Conservation (phyloP, 2,888 invertebrate genomes). For the Baronia brevicornis region DNA sequence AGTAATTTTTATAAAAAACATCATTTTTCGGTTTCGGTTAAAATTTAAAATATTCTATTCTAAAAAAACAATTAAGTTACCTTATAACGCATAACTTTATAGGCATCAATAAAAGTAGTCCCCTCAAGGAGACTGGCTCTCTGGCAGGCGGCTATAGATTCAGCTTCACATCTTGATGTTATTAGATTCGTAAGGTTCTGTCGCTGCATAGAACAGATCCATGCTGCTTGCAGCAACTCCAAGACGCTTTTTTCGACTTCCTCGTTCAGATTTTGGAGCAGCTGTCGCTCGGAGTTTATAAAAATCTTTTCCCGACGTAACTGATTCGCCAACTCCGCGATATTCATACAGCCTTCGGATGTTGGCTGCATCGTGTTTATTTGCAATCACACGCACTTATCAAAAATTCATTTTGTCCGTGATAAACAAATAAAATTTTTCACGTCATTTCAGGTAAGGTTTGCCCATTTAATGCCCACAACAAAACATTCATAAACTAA, state of each 20-base stretch:
- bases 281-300: slow-evolving; percentile 88
- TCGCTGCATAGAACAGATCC: slow-evolving; percentile 91
- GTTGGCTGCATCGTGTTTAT: slow-evolving; percentile 64
- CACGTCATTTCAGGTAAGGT: slow-evolving; percentile 21
- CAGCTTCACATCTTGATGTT: slow-evolving; percentile 82
- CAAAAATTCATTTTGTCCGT: slow-evolving; percentile 25
- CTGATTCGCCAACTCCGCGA: slow-evolving; percentile 73
- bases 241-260: slow-evolving; percentile 77
- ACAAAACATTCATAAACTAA: slow-evolving; percentile 4
- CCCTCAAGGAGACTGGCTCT: slow-evolving; percentile 63
- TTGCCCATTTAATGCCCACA: slow-evolving; percentile 14
- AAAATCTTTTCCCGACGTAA: slow-evolving; percentile 90
- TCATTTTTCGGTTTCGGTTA: too few relatives aligned
- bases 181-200: slow-evolving; percentile 86
- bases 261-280: slow-evolving; percentile 85
- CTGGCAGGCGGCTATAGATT: slow-evolving; percentile 85
- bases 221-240: slow-evolving; percentile 82
- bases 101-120: slow-evolving; percentile 84
- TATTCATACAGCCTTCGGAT: slow-evolving; percentile 66
- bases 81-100: slow-evolving; percentile 89
- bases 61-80: too few relatives aligned
- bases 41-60: too few relatives aligned
- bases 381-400: slow-evolving; percentile 24
- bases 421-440: slow-evolving; percentile 17
- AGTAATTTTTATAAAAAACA: too few relatives aligned